These are phyloP conservation scores for Odontocolon sp. DNA, from an alignment of 2,888 invertebrate species.

Conservation along the genomic window DNA sequence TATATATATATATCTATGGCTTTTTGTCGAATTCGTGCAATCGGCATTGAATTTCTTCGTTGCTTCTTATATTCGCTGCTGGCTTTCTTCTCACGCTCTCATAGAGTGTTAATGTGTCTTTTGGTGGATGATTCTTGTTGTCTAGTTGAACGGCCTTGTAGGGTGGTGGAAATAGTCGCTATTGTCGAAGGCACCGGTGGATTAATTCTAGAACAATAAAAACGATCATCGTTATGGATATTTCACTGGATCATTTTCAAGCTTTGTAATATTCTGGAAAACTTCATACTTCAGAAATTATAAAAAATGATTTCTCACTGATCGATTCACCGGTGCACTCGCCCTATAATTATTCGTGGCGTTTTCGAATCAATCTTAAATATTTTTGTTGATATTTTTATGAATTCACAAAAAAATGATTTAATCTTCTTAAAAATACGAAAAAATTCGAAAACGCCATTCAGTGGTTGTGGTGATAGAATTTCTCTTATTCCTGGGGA, in stretches of 20 bases:
- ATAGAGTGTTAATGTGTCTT: constrained; percentile 18
- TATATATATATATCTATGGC: background rate
- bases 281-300: too few species aligned
- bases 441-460: too few species aligned
- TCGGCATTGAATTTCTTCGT: constrained; percentile 12
- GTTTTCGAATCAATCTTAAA: too few species aligned
- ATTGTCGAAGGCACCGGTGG: too few species aligned
- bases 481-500: too few species aligned
- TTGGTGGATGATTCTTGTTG: constrained; percentile 6
- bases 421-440: too few species aligned
- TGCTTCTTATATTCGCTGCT: constrained; percentile 33
- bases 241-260: background rate
- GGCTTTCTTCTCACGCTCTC: constrained; percentile 50
- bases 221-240: background rate
- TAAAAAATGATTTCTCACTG: too few species aligned
- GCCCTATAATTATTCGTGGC: too few species aligned
- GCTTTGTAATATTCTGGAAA: background rate
- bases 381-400: too few species aligned
- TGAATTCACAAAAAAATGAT: too few species aligned
- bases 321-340: too few species aligned
- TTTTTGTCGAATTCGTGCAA: background rate
- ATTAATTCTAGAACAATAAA: background rate
- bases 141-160: constrained; percentile 6
- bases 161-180: constrained; percentile 50
- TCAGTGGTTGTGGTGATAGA: too few species aligned